A percentile compares a stretch with the other conserved stretches of the same genome.
These are phyloP conservation scores for Noctua fimbriata DNA, from an alignment of 2,888 invertebrate genomes.

Conservation along the genomic window DNA sequence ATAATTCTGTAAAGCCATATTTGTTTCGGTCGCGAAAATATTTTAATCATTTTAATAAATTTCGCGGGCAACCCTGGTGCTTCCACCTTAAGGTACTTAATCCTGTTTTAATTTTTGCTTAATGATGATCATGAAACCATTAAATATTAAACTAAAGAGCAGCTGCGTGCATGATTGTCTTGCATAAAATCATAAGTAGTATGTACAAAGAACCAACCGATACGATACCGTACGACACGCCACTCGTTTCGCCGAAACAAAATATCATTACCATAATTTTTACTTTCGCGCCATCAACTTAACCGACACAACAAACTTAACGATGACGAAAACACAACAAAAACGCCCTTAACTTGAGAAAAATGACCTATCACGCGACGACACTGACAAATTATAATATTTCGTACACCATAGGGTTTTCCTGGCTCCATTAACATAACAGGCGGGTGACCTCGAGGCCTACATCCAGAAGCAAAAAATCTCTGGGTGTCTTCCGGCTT, in stretches of 20 bases:
- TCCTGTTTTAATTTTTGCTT: not conserved
- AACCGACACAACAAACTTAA: constrained; percentile 46
- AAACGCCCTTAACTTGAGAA: constrained; percentile 70
- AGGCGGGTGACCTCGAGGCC: constrained; percentile 84
- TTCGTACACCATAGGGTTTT: constrained; percentile 84
- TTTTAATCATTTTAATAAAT: too few species aligned
- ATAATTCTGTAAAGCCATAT: not conserved
- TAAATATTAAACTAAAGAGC: too few species aligned
- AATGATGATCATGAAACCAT: not conserved
- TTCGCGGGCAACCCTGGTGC: too few species aligned
- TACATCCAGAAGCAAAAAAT: constrained; percentile 87
- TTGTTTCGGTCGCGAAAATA: too few species aligned
- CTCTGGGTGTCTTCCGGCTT: constrained; percentile 84
- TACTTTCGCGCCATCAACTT: constrained; percentile 44
- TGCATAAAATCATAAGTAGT: not conserved
- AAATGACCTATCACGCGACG: constrained; percentile 78
- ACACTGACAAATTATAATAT: constrained; percentile 86
- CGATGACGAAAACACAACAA: constrained; percentile 60
- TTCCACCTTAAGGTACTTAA: not conserved
- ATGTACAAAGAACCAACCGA: not conserved
- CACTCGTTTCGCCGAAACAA: not conserved
- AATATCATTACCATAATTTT: constrained; percentile 15
- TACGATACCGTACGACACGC: not conserved
- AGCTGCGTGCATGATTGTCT: not conserved
- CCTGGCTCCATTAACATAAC: constrained; percentile 87